Evolutionary conservation across 2,797 vertebrate genomes (phyloP), one percentile per base, ranked within the genome.

Genomic region (Cottoperca gobio): DNA sequence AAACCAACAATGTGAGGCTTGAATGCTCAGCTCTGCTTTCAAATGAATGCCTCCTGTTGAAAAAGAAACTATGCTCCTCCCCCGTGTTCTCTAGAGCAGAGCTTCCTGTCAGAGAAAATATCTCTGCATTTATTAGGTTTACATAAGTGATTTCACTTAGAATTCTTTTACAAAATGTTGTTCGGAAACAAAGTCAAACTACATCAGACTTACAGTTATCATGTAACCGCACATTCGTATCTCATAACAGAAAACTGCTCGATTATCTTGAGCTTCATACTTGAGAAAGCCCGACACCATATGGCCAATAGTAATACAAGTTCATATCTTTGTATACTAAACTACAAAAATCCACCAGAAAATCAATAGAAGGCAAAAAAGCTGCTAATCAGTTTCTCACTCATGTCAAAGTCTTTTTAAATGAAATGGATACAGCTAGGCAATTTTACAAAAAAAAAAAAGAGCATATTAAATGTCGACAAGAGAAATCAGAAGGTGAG

Each of bases 231-330:
- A 60, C 24, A 48, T 42, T 9, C 35, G 26, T 21, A 66, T 70
- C 74, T 76, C 8, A 46, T 33, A 24, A 68, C 5, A 78, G 37
- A 69, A 68, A 49, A 11, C 12, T 10, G 12, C 39, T 45, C 7
- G 65, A 26, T 39, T 53, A 46, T 42, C 23, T 70, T 64, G 14
- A 68, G 40, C 6, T 48, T 31, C 4, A 67, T 45, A 42, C 46
- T 67, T 66, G 62, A 67, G 50, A 86, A 83, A 88, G 62, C 78
- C 69, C 81, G 92, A 88, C 92, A 89, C 76, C 90, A 21, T 82
- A 87, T 92, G 93, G 89, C 69, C 79, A 85, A 84, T 57, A 63
- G 6, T 1, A 57, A 52, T 26, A 62, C 10, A 73, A 8, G 40
- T 57, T 65, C 37, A 53, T 9, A 13, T 66, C 7, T 43, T 46